A percentile compares a stretch with the other conserved stretches of the same genome.
Conservation (phyloP, 2,888 invertebrate species). For the Dascillus cervinus region DNA sequence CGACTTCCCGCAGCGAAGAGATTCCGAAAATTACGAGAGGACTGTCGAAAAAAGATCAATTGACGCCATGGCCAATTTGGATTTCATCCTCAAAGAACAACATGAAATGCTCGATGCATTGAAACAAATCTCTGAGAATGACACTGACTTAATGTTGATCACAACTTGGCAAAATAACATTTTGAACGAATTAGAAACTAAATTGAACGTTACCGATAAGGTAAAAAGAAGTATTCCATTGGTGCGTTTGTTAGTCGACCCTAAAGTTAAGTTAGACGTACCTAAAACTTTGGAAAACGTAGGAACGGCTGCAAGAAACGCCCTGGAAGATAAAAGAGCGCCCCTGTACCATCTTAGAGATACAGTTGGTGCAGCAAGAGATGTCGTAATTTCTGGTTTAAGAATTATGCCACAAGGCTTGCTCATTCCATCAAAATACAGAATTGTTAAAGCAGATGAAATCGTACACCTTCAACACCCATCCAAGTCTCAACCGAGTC, state of each 20-base stretch:
- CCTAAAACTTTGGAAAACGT: constrained; percentile 37
- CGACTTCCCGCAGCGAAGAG: neutral
- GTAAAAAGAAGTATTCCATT: constrained; percentile 18
- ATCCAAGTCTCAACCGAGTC: no score
- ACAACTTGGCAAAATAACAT: neutral
- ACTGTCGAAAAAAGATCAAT: no score
- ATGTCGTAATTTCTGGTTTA: constrained; percentile 33
- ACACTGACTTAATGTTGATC: neutral
- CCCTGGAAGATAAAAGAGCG: constrained; percentile 35
- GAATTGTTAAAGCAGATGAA: constrained; percentile 26
- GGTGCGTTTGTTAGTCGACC: constrained; percentile 25
- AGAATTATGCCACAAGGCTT: constrained; percentile 35
- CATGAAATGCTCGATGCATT: neutral
- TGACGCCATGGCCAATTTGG: no score
- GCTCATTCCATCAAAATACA: constrained; percentile 34
- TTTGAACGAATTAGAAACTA: neutral
- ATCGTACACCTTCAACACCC: neutral
- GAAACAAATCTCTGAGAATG: neutral
- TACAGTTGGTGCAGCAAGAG: constrained; percentile 34
- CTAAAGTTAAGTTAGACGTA: constrained; percentile 33
- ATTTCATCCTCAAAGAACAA: neutral
- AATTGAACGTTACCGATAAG: neutral
- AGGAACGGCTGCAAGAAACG: constrained; percentile 32
- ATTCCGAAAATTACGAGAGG: no score
- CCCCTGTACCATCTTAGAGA: constrained; percentile 37